Conservation (phyloP, 1,140 invertebrate species). For the Cherax quadricarinatus region DNA sequence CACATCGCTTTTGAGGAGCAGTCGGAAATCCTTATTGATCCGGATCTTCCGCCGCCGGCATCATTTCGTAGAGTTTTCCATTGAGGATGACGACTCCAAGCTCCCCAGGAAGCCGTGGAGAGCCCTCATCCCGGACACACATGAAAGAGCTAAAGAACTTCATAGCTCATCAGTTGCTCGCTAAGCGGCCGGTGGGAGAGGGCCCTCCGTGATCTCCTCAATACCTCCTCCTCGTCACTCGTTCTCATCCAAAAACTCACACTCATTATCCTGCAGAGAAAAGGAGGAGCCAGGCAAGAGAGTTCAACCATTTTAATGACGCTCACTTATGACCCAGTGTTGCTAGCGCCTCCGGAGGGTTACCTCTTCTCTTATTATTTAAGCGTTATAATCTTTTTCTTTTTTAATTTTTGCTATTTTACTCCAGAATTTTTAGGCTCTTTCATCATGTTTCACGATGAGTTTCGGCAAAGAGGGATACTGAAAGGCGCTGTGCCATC, state of each 20-base stretch:
- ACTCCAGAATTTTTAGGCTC: too few species aligned
- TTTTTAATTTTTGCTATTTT: too few species aligned
- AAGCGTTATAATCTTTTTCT: too few species aligned
- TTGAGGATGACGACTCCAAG: constrained; percentile 30
- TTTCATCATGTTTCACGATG: background rate
- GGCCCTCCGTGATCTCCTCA: constrained; percentile 39
- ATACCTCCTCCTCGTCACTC: constrained; percentile 37
- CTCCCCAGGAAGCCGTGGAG: background rate
- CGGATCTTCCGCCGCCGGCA: background rate
- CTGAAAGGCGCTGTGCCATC: background rate
- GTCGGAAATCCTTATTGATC: background rate
- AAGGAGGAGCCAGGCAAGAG: constrained; percentile 24
- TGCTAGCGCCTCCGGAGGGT: background rate
- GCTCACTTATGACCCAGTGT: constrained; percentile 1
- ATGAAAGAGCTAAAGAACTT: constrained; percentile 21
- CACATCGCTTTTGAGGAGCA: background rate
- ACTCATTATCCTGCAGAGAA: constrained; percentile 47
- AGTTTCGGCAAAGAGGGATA: background rate
- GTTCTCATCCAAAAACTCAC: constrained; percentile 29
- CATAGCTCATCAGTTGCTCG: constrained; percentile 38
- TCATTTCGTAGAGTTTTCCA: background rate
- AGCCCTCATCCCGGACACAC: background rate
- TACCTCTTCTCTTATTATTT: too few species aligned
- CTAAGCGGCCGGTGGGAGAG: background rate
- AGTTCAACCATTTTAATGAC: constrained; percentile 34